Evolutionary conservation across 2,113 vertebrate genomes (phyloP).

Genomic region (Rhinogobius similis): DNA sequence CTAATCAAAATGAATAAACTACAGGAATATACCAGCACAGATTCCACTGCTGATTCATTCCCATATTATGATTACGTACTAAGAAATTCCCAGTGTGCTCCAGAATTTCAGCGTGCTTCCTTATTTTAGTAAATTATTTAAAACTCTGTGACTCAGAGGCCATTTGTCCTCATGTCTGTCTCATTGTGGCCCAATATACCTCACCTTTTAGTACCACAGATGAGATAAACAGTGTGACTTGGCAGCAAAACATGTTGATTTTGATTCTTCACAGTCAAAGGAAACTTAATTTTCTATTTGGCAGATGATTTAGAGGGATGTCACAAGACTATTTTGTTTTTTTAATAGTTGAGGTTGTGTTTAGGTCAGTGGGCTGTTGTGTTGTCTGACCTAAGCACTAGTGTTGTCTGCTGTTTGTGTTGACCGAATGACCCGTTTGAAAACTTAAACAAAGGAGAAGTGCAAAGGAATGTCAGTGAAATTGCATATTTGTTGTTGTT

Average conservation of each 20-base stretch:
- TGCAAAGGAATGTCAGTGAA: background rate
- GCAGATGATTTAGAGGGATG: background rate
- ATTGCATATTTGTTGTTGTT: background rate
- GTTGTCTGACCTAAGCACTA: background rate
- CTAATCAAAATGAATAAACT: slow-evolving; percentile 9
- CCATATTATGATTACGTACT: background rate
- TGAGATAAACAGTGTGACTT: slow-evolving; percentile 21
- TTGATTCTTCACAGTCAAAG: background rate
- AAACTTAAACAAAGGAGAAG: background rate
- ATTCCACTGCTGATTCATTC: slow-evolving; percentile 11
- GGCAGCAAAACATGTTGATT: slow-evolving; percentile 19
- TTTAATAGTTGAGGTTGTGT: background rate
- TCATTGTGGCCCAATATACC: slow-evolving; percentile 2
- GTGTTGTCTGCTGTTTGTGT: background rate
- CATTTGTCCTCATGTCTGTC: background rate
- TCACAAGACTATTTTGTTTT: slow-evolving; percentile 16
- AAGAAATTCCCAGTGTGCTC: background rate
- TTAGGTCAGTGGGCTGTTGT: background rate
- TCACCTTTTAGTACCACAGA: background rate
- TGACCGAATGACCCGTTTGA: background rate
- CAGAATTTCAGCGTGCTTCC: slow-evolving; percentile 17
- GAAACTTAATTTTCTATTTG: background rate
- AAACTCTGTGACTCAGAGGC: slow-evolving; percentile 25
- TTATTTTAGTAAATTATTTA: background rate
- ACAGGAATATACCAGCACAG: background rate